Conservation (phyloP, 2,888 invertebrate species). For the Nymphalis urticae region DNA sequence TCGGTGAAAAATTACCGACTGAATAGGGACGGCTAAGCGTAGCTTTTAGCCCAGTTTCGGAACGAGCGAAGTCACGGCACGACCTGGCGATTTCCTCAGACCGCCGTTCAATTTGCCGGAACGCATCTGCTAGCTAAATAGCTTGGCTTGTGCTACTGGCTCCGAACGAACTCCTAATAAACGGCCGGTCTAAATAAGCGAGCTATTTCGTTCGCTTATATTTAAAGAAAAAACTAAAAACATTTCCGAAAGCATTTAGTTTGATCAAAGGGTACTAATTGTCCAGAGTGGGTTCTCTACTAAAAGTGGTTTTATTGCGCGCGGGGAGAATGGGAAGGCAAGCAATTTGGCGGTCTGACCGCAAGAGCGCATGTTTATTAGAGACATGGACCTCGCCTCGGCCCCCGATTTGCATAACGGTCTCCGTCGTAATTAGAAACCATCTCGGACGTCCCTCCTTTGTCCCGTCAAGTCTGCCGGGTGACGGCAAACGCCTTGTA, state of each 20-base stretch:
- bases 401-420: conserved; percentile 79
- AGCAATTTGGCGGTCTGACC: conserved; percentile 76
- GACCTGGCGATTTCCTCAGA: conserved; percentile 64
- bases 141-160: conserved; percentile 46
- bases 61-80: conserved; percentile 61
- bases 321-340: conserved; percentile 58
- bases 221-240: conserved; percentile 41
- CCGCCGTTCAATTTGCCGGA: conserved; percentile 62
- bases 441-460: conserved; percentile 77
- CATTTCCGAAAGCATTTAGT: conserved; percentile 41
- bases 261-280: conserved; percentile 67
- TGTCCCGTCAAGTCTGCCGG: conserved; percentile 66
- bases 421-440: conserved; percentile 80
- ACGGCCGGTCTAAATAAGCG: conserved; percentile 29
- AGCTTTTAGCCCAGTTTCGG: conserved; percentile 69
- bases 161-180: conserved; percentile 36
- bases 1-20: conserved; percentile 63
- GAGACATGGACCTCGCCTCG: conserved; percentile 71
- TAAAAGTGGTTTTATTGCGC: conserved; percentile 67
- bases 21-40: conserved; percentile 53
- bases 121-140: conserved; percentile 64
- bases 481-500: conserved; percentile 71
- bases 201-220: conserved; percentile 26
- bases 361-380: conserved; percentile 80
- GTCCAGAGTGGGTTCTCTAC: conserved; percentile 61